A percentile compares a stretch with the other conserved stretches of the same genome.
Conservation (phyloP, 2,797 vertebrate genomes). For the Cyprinodon diabolis region DNA sequence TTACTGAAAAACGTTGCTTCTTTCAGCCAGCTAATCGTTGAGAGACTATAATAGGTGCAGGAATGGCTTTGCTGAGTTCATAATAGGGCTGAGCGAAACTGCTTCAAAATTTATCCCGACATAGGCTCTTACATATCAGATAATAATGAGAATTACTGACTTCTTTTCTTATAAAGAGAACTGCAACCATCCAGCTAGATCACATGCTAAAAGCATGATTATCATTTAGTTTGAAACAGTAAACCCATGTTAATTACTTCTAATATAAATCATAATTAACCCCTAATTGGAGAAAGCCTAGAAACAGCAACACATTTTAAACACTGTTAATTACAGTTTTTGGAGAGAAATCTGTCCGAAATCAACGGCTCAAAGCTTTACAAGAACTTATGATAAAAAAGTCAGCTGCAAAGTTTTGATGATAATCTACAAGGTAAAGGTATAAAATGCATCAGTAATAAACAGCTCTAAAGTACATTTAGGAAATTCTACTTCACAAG, state of each 20-base stretch:
- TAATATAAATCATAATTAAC: neutral
- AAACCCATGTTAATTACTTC: neutral
- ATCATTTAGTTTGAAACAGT: neutral
- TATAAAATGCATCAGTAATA: conserved; percentile 12
- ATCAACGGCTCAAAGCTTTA: conserved; percentile 1
- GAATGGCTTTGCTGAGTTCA: neutral
- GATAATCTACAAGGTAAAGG: neutral
- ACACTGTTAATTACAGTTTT: neutral
- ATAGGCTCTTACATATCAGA: no score
- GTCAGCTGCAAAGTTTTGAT: neutral
- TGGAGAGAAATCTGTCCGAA: neutral
- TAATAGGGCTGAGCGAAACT: neutral
- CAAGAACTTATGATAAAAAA: neutral
- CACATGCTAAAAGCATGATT: neutral
- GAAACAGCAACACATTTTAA: neutral
- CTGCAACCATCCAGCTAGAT: neutral
- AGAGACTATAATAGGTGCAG: neutral
- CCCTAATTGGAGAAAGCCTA: neutral
- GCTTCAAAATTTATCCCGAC: no score
- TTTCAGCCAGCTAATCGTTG: neutral
- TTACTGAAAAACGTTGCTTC: neutral
- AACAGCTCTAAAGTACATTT: conserved; percentile 10
- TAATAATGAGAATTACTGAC: no score
- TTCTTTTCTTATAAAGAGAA: neutral
- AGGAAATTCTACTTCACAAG: conserved; percentile 11